phyloP scores from a whole-genome alignment of 2,797 vertebrate species.

The Graptemys geographica region DNA sequence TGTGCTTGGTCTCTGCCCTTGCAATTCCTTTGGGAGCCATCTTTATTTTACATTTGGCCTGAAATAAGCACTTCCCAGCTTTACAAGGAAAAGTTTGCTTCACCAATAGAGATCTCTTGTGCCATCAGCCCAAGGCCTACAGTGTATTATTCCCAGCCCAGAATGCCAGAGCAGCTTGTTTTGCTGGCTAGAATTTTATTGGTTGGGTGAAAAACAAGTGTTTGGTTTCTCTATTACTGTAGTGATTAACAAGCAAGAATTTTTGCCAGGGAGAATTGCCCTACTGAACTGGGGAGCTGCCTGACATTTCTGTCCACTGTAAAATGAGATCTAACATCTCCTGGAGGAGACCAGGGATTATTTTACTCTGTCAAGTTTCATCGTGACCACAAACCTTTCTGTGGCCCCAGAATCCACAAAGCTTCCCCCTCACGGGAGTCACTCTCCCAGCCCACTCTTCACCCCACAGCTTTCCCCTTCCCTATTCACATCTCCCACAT shows the following conservation, averaged over 20 bases:
- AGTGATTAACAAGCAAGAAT: neutral
- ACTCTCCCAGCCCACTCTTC: neutral
- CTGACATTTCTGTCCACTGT: neutral
- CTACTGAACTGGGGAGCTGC: neutral
- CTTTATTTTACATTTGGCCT: rapidly evolving
- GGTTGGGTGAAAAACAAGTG: neutral
- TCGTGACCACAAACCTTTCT: rapidly evolving
- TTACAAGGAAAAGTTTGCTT: neutral
- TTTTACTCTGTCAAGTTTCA: rapidly evolving
- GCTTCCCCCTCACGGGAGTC: neutral
- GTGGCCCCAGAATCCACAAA: neutral
- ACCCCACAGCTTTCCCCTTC: neutral
- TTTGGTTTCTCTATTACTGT: rapidly evolving
- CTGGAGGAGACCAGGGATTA: neutral
- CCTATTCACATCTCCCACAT: neutral
- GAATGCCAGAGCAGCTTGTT: neutral
- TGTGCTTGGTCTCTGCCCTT: neutral
- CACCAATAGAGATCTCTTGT: neutral
- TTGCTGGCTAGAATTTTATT: neutral
- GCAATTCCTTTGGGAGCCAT: neutral
- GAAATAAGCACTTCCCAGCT: neutral
- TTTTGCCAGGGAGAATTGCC: neutral
- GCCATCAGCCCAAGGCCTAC: neutral
- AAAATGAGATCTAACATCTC: neutral
- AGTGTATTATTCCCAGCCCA: rapidly evolving